Evolutionary conservation across 2,888 invertebrate species (phyloP).

Genomic region (Cheilosia soror): DNA sequence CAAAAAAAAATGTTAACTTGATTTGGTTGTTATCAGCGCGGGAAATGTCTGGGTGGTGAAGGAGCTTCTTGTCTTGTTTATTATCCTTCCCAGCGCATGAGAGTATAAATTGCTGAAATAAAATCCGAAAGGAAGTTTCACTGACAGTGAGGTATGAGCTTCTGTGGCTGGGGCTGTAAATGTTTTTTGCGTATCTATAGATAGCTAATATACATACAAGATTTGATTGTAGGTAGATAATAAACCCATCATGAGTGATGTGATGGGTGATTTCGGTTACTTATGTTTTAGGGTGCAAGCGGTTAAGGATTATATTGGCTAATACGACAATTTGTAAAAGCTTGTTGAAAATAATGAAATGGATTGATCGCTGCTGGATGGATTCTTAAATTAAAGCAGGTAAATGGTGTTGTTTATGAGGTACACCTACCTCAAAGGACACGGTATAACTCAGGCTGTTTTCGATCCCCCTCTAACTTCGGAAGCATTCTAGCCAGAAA

Average conservation of each 20-base stretch:
- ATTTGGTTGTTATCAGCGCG: conserved; percentile 57
- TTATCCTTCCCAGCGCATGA: conserved; percentile 60
- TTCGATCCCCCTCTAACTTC: too few species aligned
- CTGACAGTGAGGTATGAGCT: conserved; percentile 36
- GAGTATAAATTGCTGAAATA: conserved; percentile 70
- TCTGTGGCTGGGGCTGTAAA: conserved; percentile 50
- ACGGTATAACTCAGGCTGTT: too few species aligned
- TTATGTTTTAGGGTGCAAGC: conserved; percentile 46
- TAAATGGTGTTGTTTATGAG: conserved; percentile 8
- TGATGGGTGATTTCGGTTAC: conserved; percentile 32
- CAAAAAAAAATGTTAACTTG: conserved; percentile 23
- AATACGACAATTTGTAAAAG: conserved; percentile 29
- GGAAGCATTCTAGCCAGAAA: too few species aligned
- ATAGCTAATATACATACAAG: conserved; percentile 65
- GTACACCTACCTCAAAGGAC: too few species aligned
- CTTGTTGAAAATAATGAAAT: background rate
- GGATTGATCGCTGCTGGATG: background rate
- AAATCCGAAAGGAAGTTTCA: conserved; percentile 68
- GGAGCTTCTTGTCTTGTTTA: conserved; percentile 61
- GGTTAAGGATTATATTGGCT: conserved; percentile 30
- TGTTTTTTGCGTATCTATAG: conserved; percentile 52
- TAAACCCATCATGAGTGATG: conserved; percentile 39
- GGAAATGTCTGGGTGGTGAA: conserved; percentile 4
- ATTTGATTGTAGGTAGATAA: conserved; percentile 44
- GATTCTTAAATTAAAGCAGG: conserved; percentile 6